Conservation (phyloP, 2,888 invertebrate genomes). For the Lycaena phlaeas region DNA sequence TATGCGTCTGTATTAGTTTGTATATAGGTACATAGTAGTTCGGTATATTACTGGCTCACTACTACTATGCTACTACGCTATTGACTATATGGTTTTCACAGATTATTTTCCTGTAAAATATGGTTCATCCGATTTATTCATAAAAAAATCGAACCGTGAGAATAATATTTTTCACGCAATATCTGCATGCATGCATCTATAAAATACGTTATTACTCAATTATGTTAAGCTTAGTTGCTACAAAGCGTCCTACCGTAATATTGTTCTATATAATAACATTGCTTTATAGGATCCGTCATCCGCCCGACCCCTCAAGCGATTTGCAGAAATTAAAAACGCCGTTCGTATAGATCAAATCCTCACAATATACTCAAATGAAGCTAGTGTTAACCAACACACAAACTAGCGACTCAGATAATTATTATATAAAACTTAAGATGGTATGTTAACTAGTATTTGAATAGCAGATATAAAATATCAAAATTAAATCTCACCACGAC, state of each 20-base stretch:
- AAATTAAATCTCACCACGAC: slow-evolving; percentile 88
- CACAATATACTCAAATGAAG: slow-evolving; percentile 28
- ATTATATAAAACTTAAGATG: neutral
- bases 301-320: slow-evolving; percentile 42
- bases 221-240: slow-evolving; percentile 24
- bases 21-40: too few species aligned
- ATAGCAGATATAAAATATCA: slow-evolving; percentile 12
- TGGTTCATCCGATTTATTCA: slow-evolving; percentile 7
- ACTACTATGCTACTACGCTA: neutral
- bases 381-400: slow-evolving; percentile 25
- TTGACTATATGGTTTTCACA: neutral
- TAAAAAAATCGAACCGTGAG: slow-evolving; percentile 18
- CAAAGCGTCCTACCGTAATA: slow-evolving; percentile 33
- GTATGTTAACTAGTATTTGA: neutral
- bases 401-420: slow-evolving; percentile 12
- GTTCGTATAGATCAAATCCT: slow-evolving; percentile 22
- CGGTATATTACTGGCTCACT: too few species aligned
- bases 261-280: slow-evolving; percentile 43
- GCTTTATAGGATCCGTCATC: slow-evolving; percentile 34
- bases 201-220: neutral
- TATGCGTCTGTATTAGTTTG: too few species aligned
- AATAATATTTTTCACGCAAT: too few species aligned
- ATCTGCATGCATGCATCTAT: too few species aligned
- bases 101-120: neutral
- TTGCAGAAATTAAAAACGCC: slow-evolving; percentile 45